phyloP scores from a whole-genome alignment of 2,888 invertebrate genomes.

The Lithophane semibrunnea region DNA sequence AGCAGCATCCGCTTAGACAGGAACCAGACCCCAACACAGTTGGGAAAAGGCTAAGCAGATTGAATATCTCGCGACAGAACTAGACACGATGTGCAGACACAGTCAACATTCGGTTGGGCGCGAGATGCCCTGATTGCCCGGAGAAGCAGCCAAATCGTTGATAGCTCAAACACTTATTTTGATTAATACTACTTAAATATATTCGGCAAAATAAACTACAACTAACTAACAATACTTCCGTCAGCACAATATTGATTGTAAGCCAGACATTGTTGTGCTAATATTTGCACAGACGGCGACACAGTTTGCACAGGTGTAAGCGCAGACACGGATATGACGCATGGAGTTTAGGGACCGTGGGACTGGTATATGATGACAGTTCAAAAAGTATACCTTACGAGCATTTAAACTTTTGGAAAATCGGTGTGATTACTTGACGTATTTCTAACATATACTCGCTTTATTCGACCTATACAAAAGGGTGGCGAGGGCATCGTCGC shows the following conservation, averaged over 20 bases:
- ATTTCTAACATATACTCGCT: neutral
- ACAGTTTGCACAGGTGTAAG: slow-evolving; percentile 34
- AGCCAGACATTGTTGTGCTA: slow-evolving; percentile 10
- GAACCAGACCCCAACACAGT: neutral
- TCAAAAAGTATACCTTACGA: neutral
- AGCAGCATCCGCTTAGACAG: neutral
- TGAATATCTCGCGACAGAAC: neutral
- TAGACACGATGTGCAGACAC: too few species aligned
- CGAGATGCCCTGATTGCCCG: too few species aligned
- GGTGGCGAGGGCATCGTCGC: too few species aligned
- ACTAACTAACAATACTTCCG: neutral
- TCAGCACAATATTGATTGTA: neutral
- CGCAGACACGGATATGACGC: slow-evolving; percentile 6
- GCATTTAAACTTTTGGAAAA: neutral
- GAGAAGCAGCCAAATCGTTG: neutral
- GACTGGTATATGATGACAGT: neutral
- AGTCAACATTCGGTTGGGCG: neutral
- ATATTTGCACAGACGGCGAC: slow-evolving; percentile 25
- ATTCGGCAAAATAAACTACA: neutral
- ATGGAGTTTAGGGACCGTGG: too few species aligned
- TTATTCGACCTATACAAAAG: neutral
- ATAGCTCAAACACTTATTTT: neutral
- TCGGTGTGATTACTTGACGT: neutral
- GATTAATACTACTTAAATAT: neutral
- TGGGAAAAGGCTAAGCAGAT: neutral